Base-by-base conservation (phyloP, 2,888 invertebrate species). In the Resseliella maxima region DNA sequence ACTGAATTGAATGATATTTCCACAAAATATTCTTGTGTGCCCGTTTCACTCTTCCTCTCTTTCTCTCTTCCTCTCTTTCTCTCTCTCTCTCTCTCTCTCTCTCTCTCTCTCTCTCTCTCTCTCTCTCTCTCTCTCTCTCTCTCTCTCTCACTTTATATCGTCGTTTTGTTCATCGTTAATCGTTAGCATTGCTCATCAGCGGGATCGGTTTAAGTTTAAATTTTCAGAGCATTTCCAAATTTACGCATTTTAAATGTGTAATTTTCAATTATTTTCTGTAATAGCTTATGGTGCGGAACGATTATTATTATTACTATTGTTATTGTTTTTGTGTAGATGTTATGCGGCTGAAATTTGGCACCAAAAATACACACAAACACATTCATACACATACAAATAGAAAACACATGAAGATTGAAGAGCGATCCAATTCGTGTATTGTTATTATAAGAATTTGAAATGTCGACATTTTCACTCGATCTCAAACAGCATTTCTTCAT, bases 181-280 rank as follows among this genome's bases (percentile, higher is more conserved):
- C 72, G 72, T 72, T 72, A 31, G 31, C 72, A 72, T 72, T 72
- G 72, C 72, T 72, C 72, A 72, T 72, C 72, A 72, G 72, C 72
- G 72, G n/a, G 72, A 72, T 72, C 72, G 83, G 83, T 83, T 83
- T 83, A 83, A 83, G 83, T 83, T 83, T 72, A 35, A 72, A 72
- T 31, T 1, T 72, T 72, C 59, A 59, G n/a, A n/a, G 27, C 59
- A 24, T 38, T 85, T 46, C 45, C 1, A 86, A 85, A 86, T 86
- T 86, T 86, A 86, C 86, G 86, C 86, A 85, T 86, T 86, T 86
- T 50, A 64, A 86, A 86, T 86, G 85, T 86, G 86, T 86, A 85
- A 86, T 86, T 86, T 86, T 86, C 85, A 86, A 86, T 86, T 86
- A 86, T 85, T 86, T 86, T 86, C 86, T 85, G 38, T 85, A 85